Percentiles rank a stretch among this genome's conserved stretches.
Evolutionary conservation across 2,113 vertebrate genomes (phyloP).

Genomic region (Pteropus alecto): DNA sequence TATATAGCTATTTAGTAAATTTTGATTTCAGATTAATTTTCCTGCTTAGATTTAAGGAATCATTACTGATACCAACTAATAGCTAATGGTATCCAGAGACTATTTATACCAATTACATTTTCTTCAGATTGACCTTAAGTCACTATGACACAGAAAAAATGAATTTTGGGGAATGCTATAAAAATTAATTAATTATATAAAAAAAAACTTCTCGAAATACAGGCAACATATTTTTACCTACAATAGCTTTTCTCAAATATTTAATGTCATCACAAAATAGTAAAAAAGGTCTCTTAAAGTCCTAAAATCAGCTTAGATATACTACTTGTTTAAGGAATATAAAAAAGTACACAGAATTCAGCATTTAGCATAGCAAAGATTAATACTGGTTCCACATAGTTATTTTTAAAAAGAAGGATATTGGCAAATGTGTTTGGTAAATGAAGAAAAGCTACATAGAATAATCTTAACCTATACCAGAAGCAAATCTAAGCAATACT

Average conservation of each 20-base stretch:
- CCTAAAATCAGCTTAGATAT: background rate
- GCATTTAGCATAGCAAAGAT: background rate
- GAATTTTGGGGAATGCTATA: background rate
- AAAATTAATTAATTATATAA: background rate
- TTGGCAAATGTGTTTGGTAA: background rate
- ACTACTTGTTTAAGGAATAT: background rate
- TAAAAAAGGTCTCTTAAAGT: background rate
- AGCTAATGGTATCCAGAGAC: background rate
- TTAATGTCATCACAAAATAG: background rate
- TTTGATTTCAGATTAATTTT: slow-evolving; percentile 36
- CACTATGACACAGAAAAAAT: background rate
- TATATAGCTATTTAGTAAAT: background rate
- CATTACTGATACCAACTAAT: background rate
- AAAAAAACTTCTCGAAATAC: slow-evolving; percentile 1
- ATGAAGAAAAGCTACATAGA: background rate
- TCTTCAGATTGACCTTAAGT: background rate
- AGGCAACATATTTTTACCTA: background rate
- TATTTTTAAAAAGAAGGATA: background rate
- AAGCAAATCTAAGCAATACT: background rate
- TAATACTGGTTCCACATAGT: background rate
- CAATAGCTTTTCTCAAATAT: background rate
- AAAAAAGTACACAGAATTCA: background rate
- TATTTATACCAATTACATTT: background rate
- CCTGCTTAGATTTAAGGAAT: slow-evolving; percentile 4
- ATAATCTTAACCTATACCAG: background rate